Conservation (phyloP, 37 sponge, comb jelly and placozoan species). For the Theonella swinhoei region DNA sequence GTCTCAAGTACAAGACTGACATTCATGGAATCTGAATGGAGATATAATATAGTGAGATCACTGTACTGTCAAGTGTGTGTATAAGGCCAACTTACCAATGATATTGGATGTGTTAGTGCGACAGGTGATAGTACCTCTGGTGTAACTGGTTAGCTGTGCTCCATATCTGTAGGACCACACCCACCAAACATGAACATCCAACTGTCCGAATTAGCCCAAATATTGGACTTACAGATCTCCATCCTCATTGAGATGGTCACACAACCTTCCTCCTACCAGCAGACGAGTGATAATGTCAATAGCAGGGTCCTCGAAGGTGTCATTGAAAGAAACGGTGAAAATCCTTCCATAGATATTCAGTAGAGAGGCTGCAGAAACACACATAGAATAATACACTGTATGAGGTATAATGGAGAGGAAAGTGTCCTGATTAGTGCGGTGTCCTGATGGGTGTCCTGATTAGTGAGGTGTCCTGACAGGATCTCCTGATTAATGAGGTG, state of each 20-base stretch:
- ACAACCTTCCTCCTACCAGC: slow-evolving; percentile 22
- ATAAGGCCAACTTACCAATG: neutral
- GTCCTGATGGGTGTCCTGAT: no score
- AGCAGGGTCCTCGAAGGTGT: neutral
- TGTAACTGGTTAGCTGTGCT: neutral
- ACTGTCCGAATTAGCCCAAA: no score
- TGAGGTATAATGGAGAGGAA: no score
- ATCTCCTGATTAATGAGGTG: no score
- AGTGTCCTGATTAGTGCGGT: no score
- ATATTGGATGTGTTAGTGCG: neutral
- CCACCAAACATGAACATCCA: no score
- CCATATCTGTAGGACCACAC: no score
- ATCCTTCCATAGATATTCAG: neutral
- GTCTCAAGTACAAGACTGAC: neutral
- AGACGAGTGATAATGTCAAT: slow-evolving; percentile 24
- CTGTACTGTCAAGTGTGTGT: neutral
- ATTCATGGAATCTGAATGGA: slow-evolving; percentile 34
- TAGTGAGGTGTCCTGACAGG: no score
- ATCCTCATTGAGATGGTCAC: slow-evolving; percentile 17
- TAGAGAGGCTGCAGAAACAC: neutral
- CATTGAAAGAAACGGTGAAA: neutral
- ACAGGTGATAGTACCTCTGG: neutral
- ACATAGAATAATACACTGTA: neutral
- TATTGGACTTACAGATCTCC: neutral
- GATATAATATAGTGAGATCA: neutral